Conservation (phyloP, 64 coral and sea anemone genomes). For the Montipora capricornis region DNA sequence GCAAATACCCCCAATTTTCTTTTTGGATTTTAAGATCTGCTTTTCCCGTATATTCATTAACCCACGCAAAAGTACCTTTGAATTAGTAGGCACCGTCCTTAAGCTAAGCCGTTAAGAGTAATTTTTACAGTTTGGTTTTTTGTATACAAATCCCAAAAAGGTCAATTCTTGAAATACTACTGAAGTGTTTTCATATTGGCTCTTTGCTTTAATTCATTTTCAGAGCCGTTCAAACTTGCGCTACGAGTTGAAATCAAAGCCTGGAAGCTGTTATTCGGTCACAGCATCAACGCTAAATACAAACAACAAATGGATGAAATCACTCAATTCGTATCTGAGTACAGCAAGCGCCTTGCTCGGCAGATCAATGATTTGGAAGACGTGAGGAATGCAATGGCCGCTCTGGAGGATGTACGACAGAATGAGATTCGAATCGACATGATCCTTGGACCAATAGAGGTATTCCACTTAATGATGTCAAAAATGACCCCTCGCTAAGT, state of each 20-base stretch:
- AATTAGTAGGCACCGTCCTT: too few species aligned
- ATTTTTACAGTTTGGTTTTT: too few species aligned
- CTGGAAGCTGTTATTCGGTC: slow-evolving; percentile 91
- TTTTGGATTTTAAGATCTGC: too few species aligned
- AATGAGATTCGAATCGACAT: slow-evolving; percentile 93
- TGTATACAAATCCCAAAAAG: too few species aligned
- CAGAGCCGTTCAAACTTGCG: slow-evolving; percentile 86
- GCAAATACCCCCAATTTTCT: too few species aligned
- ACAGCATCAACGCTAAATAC: slow-evolving; percentile 91
- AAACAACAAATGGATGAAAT: slow-evolving; percentile 90
- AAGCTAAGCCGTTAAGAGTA: too few species aligned
- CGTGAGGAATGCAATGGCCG: slow-evolving; percentile 89
- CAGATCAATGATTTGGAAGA: slow-evolving; percentile 95
- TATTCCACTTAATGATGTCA: not conserved
- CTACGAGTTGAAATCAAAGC: slow-evolving; percentile 83
- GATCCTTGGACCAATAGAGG: slow-evolving; percentile 92
- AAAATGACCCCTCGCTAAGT: too few species aligned
- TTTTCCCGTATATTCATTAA: too few species aligned
- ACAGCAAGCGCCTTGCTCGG: slow-evolving; percentile 77
- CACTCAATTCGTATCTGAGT: slow-evolving; percentile 84
- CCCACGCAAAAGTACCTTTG: too few species aligned
- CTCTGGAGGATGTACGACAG: slow-evolving; percentile 89
- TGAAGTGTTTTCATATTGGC: too few species aligned
- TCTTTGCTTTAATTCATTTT: not conserved
- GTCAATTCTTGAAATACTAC: too few species aligned